Conservation (phyloP, 2,113 vertebrate species). For the Lathamus discolor region DNA sequence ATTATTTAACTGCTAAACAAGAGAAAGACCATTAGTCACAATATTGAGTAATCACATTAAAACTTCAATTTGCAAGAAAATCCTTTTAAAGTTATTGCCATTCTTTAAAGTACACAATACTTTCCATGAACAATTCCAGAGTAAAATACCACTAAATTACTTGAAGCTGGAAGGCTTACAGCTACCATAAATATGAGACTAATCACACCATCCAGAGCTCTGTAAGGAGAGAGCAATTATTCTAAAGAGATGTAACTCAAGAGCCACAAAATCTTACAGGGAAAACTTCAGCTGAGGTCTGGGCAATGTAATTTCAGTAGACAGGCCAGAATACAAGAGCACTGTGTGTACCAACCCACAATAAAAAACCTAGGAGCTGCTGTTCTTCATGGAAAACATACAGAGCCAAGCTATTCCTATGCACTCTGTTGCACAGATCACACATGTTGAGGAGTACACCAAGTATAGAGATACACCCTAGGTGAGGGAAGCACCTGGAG, state of each 20-base stretch:
- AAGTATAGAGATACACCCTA: not conserved
- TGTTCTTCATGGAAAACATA: not conserved
- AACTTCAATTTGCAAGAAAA: not conserved
- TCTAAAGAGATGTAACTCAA: not conserved
- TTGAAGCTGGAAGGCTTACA: not conserved
- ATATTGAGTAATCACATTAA: not conserved
- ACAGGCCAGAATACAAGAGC: not conserved
- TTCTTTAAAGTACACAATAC: not conserved
- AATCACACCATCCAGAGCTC: not conserved
- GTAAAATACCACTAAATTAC: not conserved
- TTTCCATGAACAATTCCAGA: not conserved
- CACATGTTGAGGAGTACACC: not conserved
- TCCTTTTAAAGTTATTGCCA: not conserved
- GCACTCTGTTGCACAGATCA: not conserved
- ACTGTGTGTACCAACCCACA: no score
- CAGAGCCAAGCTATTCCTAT: not conserved
- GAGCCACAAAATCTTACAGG: not conserved
- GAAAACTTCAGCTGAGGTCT: not conserved
- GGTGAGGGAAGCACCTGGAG: not conserved
- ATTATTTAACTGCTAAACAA: not conserved
- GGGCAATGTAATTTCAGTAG: not conserved
- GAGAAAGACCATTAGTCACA: not conserved
- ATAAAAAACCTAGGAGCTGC: not conserved
- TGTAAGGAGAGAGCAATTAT: not conserved
- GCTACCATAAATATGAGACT: not conserved